Evolutionary conservation across 2,797 vertebrate genomes (phyloP).

Genomic region (Hydrolagus colliei): DNA sequence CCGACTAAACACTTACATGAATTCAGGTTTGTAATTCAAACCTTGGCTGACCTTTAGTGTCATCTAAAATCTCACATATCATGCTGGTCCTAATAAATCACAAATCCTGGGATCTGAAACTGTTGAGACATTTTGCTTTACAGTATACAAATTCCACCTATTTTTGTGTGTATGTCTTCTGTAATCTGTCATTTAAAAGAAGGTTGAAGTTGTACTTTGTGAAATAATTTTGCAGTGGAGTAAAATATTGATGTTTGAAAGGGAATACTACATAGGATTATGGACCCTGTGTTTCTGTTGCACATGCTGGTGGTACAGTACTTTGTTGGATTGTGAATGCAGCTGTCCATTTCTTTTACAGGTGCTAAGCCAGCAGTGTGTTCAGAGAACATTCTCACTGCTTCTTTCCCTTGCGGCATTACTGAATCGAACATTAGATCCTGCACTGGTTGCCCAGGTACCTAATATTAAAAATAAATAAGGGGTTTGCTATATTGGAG

Average conservation of each 20-base stretch:
- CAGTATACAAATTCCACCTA: too few relatives aligned
- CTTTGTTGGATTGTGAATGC: background rate
- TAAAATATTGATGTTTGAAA: background rate
- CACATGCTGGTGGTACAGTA: background rate
- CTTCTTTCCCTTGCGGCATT: conserved; percentile 65
- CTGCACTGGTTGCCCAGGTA: conserved; percentile 70
- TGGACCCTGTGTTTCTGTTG: background rate
- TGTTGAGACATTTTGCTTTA: too few relatives aligned
- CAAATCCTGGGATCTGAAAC: too few relatives aligned
- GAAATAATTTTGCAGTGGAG: too few relatives aligned
- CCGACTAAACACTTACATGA: too few relatives aligned
- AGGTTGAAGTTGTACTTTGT: too few relatives aligned
- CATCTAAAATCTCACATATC: too few relatives aligned
- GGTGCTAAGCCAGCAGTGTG: conserved; percentile 58
- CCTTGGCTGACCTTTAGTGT: too few relatives aligned
- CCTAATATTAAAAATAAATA: background rate
- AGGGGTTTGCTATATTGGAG: background rate
- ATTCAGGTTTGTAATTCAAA: too few relatives aligned
- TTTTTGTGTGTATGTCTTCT: too few relatives aligned
- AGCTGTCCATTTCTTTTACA: conserved; percentile 41
- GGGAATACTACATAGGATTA: background rate
- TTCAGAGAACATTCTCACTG: conserved; percentile 65
- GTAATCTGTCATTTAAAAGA: too few relatives aligned
- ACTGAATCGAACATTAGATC: conserved; percentile 64
- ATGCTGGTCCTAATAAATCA: too few relatives aligned